Percentiles rank a stretch among this genome's conserved stretches.
Evolutionary conservation across 2,888 invertebrate species (phyloP).

Genomic region (Neocrepidodera transversa): DNA sequence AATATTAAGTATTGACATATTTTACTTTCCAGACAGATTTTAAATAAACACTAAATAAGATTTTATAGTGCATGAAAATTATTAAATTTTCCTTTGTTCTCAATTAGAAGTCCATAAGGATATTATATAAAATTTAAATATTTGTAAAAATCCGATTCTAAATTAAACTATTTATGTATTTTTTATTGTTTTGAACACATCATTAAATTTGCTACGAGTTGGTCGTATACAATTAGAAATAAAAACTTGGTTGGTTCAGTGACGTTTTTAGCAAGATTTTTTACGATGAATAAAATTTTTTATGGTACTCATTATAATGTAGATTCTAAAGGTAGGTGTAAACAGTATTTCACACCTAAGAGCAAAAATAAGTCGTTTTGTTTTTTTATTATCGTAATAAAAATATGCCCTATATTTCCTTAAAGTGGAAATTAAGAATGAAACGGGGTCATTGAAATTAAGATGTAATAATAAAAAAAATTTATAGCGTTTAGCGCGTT

Average conservation of each 20-base stretch:
- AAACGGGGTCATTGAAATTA: conserved; percentile 11
- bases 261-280: conserved; percentile 12
- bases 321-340: conserved; percentile 22
- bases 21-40: too few relatives aligned
- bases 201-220: background rate
- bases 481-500: conserved; percentile 2
- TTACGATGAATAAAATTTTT: conserved; percentile 25
- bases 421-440: conserved; percentile 16
- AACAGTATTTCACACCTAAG: conserved; percentile 24
- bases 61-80: too few relatives aligned
- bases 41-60: too few relatives aligned
- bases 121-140: too few relatives aligned
- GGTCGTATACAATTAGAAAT: conserved; percentile 8
- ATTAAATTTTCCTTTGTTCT: too few relatives aligned
- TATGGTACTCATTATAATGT: conserved; percentile 18
- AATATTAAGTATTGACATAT: too few relatives aligned
- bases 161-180: conserved; percentile 10
- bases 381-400: conserved; percentile 13
- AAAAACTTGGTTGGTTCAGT: conserved; percentile 2
- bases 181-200: conserved; percentile 11
- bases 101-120: too few relatives aligned
- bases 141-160: too few relatives aligned
- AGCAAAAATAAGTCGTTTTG: conserved; percentile 10
- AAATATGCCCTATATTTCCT: conserved; percentile 19
- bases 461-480: conserved; percentile 22